Evolutionary conservation across 2,888 invertebrate genomes (phyloP).

Genomic region (Hirtodrosophila confusa): DNA sequence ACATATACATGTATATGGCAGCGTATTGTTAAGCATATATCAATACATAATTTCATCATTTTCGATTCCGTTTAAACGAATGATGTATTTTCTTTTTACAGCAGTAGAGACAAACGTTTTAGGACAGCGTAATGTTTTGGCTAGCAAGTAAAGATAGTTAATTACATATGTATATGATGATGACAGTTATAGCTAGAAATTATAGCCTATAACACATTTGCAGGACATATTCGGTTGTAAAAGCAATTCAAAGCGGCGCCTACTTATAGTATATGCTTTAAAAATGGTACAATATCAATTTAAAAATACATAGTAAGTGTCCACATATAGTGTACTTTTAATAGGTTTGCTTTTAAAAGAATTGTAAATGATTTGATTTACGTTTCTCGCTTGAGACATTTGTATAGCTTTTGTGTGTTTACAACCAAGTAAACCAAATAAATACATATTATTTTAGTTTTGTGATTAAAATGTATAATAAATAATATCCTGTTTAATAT

Average conservation of each 20-base stretch:
- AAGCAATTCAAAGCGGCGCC: constrained; percentile 64
- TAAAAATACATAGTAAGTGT: constrained; percentile 46
- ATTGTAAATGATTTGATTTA: constrained; percentile 28
- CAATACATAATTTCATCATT: constrained; percentile 60
- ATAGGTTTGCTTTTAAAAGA: constrained; percentile 29
- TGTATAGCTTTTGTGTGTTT: constrained; percentile 23
- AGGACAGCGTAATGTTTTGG: constrained; percentile 43
- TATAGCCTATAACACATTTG: constrained; percentile 67
- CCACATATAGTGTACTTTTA: constrained; percentile 32
- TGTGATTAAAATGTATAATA: constrained; percentile 63
- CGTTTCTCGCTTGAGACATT: constrained; percentile 22
- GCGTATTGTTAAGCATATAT: constrained; percentile 72
- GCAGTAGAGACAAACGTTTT: constrained; percentile 36
- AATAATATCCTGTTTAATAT: constrained; percentile 54
- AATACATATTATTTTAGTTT: constrained; percentile 41
- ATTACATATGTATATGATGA: constrained; percentile 25
- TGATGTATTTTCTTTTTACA: constrained; percentile 43
- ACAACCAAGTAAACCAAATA: constrained; percentile 28
- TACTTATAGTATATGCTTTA: constrained; percentile 59
- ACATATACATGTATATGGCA: constrained; percentile 64
- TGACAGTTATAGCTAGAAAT: constrained; percentile 39
- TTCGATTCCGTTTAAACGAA: constrained; percentile 14
- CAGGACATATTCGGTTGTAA: constrained; percentile 66
- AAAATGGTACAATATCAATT: constrained; percentile 41
- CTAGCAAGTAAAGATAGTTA: constrained; percentile 34